These are phyloP conservation scores for Clinocottus analis DNA, from an alignment of 2,113 vertebrate genomes.

Conservation along the genomic window DNA sequence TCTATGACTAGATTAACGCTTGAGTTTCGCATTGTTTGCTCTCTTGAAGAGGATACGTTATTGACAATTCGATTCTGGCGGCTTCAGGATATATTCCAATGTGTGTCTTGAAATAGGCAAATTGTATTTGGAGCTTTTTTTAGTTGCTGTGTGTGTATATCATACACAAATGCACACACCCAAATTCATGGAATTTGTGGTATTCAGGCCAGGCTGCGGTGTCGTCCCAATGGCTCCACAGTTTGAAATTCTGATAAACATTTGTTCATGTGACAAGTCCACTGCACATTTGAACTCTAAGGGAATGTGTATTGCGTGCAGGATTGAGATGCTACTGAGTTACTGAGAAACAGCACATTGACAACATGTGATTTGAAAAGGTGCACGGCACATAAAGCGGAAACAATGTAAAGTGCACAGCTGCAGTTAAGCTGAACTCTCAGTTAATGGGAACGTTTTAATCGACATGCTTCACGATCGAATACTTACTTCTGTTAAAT, in stretches of 20 bases:
- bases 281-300: background rate
- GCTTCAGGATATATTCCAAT: background rate
- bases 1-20: background rate
- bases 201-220: too few relatives aligned
- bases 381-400: background rate
- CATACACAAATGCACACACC: too few relatives aligned
- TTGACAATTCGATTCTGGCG: background rate
- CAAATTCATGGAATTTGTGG: too few relatives aligned
- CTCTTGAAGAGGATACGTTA: background rate
- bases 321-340: background rate
- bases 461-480: background rate
- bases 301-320: background rate
- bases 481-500: background rate
- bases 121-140: background rate
- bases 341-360: background rate
- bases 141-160: too few relatives aligned
- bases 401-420: background rate
- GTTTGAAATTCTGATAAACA: background rate
- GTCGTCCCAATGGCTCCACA: background rate
- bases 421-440: background rate
- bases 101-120: background rate
- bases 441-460: background rate
- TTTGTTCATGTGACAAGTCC: background rate
- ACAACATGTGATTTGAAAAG: background rate
- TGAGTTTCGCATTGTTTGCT: background rate